Conservation (phyloP, 1,140 invertebrate genomes). For the Nixonia krombeini region DNA sequence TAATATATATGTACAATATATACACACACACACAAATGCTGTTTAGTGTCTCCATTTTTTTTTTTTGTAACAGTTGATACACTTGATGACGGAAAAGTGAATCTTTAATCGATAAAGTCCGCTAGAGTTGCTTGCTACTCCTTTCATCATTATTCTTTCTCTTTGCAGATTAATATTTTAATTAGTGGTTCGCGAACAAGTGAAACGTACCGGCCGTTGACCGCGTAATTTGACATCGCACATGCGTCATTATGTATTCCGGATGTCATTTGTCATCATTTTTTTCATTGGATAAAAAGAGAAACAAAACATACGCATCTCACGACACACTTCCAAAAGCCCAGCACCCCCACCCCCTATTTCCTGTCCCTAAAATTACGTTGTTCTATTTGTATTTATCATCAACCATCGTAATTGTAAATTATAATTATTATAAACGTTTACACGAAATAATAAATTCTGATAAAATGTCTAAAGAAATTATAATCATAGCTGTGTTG, state of each 20-base stretch:
- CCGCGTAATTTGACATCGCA: slow-evolving; percentile 14
- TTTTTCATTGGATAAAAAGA: background rate
- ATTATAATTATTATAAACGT: slow-evolving; percentile 73
- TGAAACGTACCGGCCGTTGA: slow-evolving; percentile 22
- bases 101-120: background rate
- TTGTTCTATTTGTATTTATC: slow-evolving; percentile 73
- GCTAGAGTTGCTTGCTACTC: slow-evolving; percentile 22
- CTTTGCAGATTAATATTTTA: slow-evolving; percentile 25
- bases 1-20: too few relatives aligned
- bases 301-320: slow-evolving; percentile 6
- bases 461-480: slow-evolving; percentile 69
- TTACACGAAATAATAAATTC: slow-evolving; percentile 73
- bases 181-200: slow-evolving; percentile 28
- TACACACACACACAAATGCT: too few relatives aligned
- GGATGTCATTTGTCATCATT: slow-evolving; percentile 22
- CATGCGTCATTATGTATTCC: slow-evolving; percentile 12
- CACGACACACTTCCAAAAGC: slow-evolving; percentile 38
- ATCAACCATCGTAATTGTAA: slow-evolving; percentile 72
- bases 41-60: too few relatives aligned
- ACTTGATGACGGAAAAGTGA: slow-evolving; percentile 6
- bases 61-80: background rate
- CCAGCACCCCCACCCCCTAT: slow-evolving; percentile 53
- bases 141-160: slow-evolving; percentile 35
- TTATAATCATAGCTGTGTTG: slow-evolving; percentile 39
- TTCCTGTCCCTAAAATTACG: slow-evolving; percentile 49